These are phyloP conservation scores for Enteromius anoplus DNA, from an alignment of 2,797 vertebrate species.

Conservation along the genomic window DNA sequence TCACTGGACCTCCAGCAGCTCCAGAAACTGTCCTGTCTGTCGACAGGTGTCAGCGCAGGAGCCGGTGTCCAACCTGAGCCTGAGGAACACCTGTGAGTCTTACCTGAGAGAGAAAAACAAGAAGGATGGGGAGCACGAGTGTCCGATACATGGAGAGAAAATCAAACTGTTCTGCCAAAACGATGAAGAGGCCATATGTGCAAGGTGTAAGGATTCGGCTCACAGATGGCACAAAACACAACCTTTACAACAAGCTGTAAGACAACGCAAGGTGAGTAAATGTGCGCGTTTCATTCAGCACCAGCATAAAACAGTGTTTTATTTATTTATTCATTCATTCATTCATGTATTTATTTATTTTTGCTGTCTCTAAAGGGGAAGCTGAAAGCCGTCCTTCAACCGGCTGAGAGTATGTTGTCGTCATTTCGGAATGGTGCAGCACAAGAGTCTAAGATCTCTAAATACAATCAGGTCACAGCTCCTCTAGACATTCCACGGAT, in stretches of 20 bases:
- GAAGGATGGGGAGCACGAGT: not conserved
- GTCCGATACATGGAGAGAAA: conserved; percentile 43
- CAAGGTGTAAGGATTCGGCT: not conserved
- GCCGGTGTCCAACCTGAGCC: conserved; percentile 45
- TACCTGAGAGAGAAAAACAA: conserved; percentile 42
- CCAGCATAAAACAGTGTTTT: too few relatives aligned
- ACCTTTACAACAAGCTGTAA: not conserved
- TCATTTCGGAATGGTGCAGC: not conserved
- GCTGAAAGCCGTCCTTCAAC: not conserved
- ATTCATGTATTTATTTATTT: too few relatives aligned
- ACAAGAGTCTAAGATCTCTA: not conserved
- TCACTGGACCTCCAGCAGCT: conserved; percentile 64
- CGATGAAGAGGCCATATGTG: conserved; percentile 26
- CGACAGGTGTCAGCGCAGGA: not conserved
- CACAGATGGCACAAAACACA: conserved; percentile 14
- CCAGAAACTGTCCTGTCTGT: conserved; percentile 49
- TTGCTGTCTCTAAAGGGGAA: not conserved
- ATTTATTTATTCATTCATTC: too few relatives aligned
- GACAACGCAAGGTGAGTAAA: too few relatives aligned
- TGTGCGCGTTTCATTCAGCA: too few relatives aligned
- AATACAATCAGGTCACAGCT: conserved; percentile 12
- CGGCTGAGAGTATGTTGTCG: not conserved
- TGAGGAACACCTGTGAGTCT: conserved; percentile 50
- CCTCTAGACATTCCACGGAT: too few relatives aligned
- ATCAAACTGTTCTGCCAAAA: conserved; percentile 41